These are phyloP conservation scores for Reticulitermes speratus DNA, from an alignment of 1,140 invertebrate species.

Conservation along the genomic window DNA sequence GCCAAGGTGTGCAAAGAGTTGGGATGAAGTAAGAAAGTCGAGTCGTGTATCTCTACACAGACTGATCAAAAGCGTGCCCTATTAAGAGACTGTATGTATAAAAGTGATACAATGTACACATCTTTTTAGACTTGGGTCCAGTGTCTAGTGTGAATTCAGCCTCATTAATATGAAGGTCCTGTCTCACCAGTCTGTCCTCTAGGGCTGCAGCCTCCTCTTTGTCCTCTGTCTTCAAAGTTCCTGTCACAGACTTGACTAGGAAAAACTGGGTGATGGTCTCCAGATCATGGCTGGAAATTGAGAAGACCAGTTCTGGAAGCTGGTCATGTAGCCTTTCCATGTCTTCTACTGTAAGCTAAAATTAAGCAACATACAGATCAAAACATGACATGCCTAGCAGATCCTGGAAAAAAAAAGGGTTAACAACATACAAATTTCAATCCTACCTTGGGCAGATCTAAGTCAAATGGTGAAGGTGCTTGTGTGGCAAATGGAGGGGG, in stretches of 20 bases:
- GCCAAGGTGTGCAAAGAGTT: too few species aligned
- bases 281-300: constrained; percentile 61
- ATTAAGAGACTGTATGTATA: too few species aligned
- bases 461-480: constrained; percentile 73
- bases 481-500: constrained; percentile 83
- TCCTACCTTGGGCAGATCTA: constrained; percentile 56
- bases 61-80: too few species aligned
- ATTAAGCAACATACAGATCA: constrained; percentile 34
- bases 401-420: too few species aligned
- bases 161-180: background rate
- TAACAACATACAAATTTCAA: too few species aligned
- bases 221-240: constrained; percentile 38
- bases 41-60: too few species aligned
- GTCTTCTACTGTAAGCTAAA: constrained; percentile 59
- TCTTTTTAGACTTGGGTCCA: too few species aligned
- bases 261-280: constrained; percentile 71
- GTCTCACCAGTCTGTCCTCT: background rate
- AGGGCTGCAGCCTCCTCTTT: constrained; percentile 40
- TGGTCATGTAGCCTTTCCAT: constrained; percentile 62
- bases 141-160: background rate
- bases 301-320: constrained; percentile 61
- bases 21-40: too few species aligned
- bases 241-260: constrained; percentile 35
- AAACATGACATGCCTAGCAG: too few species aligned
- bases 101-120: too few species aligned